Evolutionary conservation across 2,113 vertebrate genomes (phyloP).

Genomic region (Axis porcinus): DNA sequence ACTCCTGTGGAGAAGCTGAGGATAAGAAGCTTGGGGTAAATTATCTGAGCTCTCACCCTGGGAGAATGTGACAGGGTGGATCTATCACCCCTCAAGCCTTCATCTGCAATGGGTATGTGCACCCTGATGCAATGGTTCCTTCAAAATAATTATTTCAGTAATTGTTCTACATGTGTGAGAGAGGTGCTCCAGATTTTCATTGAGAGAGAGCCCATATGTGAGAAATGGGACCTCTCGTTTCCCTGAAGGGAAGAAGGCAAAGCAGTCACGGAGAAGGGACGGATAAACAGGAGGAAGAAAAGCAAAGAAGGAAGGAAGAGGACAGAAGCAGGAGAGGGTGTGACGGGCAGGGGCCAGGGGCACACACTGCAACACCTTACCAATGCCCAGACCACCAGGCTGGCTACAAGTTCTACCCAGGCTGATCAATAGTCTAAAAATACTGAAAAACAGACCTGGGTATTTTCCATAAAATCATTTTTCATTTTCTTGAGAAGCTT

Average conservation of each 20-base stretch:
- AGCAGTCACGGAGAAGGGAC: not conserved
- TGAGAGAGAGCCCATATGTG: not conserved
- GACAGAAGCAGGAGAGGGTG: not conserved
- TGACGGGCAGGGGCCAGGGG: not conserved
- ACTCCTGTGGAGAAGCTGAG: not conserved
- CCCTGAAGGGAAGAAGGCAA: not conserved
- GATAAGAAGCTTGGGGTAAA: not conserved
- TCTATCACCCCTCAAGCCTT: not conserved
- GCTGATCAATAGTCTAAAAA: constrained; percentile 53
- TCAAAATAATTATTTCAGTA: not conserved
- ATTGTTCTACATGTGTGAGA: not conserved
- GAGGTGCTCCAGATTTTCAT: not conserved
- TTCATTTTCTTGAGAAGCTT: not conserved
- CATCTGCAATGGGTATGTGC: not conserved
- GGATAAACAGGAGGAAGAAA: not conserved
- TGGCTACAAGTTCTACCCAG: not conserved
- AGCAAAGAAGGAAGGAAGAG: not conserved
- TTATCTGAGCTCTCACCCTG: not conserved
- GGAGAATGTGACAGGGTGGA: not conserved
- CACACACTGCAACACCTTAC: not conserved
- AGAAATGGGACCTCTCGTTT: not conserved
- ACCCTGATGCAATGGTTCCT: not conserved
- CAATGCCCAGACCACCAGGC: not conserved
- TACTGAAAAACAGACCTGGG: constrained; percentile 46
- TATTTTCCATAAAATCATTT: constrained; percentile 60